Percentiles rank a stretch among this genome's conserved stretches.
Evolutionary conservation across 2,113 vertebrate species (phyloP).

Genomic region (Melanerpes formicivorus): DNA sequence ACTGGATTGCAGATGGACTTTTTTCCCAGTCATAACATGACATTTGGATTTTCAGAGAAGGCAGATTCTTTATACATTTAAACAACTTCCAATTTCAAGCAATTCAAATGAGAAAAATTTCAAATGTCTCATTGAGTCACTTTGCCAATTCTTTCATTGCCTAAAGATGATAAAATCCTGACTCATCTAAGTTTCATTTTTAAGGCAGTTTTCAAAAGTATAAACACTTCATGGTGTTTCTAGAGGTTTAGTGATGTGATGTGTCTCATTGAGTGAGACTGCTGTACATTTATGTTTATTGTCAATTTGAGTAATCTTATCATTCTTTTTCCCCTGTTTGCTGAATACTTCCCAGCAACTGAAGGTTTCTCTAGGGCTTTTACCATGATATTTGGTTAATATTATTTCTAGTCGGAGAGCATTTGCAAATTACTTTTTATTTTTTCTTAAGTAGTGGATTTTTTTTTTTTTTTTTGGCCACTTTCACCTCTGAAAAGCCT

Average conservation of each 20-base stretch:
- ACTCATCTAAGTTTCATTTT: constrained; percentile 41
- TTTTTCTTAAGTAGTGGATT: not conserved
- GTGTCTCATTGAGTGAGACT: not conserved
- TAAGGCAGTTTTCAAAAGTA: constrained; percentile 45
- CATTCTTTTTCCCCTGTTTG: not conserved
- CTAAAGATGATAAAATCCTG: constrained; percentile 34
- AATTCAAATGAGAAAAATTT: constrained; percentile 65
- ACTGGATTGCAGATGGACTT: constrained; percentile 28
- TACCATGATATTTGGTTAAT: not conserved
- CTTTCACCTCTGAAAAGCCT: not conserved
- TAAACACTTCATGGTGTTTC: not conserved
- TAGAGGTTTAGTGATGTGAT: constrained; percentile 13
- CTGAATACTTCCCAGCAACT: not conserved
- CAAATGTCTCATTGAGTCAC: constrained; percentile 23
- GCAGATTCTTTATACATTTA: constrained; percentile 25
- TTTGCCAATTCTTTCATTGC: constrained; percentile 46
- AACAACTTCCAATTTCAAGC: constrained; percentile 45
- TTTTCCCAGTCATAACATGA: constrained; percentile 46
- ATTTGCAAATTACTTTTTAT: not conserved
- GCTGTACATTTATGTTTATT: not conserved
- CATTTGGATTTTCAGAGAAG: constrained; percentile 48
- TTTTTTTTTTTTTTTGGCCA: not conserved
- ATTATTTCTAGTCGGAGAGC: not conserved
- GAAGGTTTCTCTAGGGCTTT: not conserved
- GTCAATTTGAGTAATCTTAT: not conserved